Conservation (phyloP, 2,888 invertebrate species). For the Corbicula japonica region DNA sequence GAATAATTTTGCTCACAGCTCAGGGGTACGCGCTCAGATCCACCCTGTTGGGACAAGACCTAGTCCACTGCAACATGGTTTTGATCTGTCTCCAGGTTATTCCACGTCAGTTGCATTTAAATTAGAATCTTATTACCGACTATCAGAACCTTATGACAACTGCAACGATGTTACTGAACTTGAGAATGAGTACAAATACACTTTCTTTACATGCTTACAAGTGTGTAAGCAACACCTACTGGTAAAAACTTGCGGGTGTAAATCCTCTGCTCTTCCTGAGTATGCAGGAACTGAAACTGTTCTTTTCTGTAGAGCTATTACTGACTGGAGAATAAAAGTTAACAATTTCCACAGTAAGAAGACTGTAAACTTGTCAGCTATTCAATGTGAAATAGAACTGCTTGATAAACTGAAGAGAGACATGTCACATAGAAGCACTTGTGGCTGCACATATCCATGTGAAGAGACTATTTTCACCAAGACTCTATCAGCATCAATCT, state of each 20-base stretch:
- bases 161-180: constrained; percentile 69
- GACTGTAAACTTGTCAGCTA: constrained; percentile 56
- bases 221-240: constrained; percentile 81
- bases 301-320: constrained; percentile 77
- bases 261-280: constrained; percentile 78
- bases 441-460: constrained; percentile 79
- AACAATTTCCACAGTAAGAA: constrained; percentile 34
- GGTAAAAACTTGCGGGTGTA: constrained; percentile 79
- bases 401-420: constrained; percentile 77
- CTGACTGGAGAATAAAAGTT: constrained; percentile 73
- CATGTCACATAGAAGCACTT: constrained; percentile 75
- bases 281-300: constrained; percentile 35
- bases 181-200: constrained; percentile 73
- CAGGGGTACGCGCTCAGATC: constrained; percentile 81
- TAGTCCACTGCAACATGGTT: constrained; percentile 82
- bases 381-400: constrained; percentile 76
- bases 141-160: constrained; percentile 80
- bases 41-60: constrained; percentile 83
- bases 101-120: constrained; percentile 82
- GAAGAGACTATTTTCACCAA: constrained; percentile 81
- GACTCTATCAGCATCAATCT: constrained; percentile 80
- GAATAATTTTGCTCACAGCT: constrained; percentile 80
- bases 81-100: constrained; percentile 83
- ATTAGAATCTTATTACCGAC: constrained; percentile 75
- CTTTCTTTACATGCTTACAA: constrained; percentile 81